These are phyloP conservation scores for Axis porcinus DNA, from an alignment of 2,113 vertebrate species.

Conservation along the genomic window DNA sequence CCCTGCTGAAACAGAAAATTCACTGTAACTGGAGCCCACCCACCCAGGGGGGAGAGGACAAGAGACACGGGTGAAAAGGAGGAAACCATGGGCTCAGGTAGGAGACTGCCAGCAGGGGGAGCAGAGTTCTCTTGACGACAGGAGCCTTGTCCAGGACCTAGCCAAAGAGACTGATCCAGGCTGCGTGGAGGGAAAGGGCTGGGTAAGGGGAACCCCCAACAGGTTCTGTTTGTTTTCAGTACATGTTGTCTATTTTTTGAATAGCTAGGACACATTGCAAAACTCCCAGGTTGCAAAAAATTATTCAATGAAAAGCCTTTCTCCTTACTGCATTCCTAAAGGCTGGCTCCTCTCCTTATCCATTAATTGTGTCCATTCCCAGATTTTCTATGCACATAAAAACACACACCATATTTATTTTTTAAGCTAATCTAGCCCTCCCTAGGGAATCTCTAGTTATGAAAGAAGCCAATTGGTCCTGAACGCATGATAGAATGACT, in stretches of 20 bases:
- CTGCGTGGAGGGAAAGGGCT: background rate
- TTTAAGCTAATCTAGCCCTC: background rate
- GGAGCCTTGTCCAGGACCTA: background rate
- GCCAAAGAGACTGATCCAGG: background rate
- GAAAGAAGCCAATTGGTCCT: background rate
- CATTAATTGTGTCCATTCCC: background rate
- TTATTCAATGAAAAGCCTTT: background rate
- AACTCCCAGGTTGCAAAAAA: background rate
- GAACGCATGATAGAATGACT: background rate
- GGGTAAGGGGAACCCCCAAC: background rate
- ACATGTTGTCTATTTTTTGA: background rate
- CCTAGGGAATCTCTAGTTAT: background rate
- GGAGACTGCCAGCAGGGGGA: background rate
- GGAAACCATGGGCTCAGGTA: fast-evolving
- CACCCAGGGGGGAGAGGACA: background rate
- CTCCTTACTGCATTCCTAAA: background rate
- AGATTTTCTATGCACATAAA: background rate
- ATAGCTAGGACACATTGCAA: background rate
- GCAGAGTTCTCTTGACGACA: background rate
- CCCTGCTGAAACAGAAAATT: background rate
- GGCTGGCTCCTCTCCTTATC: background rate
- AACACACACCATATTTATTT: background rate
- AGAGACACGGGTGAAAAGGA: background rate
- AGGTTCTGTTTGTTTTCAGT: background rate
- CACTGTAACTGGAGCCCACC: too few species aligned